phyloP scores from a whole-genome alignment of 2,113 vertebrate species.

The Verasper variegatus region DNA sequence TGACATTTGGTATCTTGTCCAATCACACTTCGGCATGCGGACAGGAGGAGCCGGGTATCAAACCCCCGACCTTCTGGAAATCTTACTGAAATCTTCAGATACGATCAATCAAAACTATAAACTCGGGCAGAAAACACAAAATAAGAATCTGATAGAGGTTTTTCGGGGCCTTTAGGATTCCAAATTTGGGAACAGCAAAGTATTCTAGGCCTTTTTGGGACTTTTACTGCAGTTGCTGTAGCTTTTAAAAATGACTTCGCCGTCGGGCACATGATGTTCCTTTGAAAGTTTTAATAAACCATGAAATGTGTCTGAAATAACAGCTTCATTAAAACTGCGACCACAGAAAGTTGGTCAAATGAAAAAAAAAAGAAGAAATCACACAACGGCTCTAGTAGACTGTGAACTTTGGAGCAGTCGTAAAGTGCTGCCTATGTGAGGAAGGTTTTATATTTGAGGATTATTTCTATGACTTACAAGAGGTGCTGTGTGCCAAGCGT shows the following conservation, averaged over 20 bases:
- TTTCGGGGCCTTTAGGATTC: not conserved
- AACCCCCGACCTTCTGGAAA: no score
- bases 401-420: conserved; percentile 2
- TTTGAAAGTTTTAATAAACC: not conserved
- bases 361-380: not conserved
- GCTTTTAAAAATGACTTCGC: not conserved
- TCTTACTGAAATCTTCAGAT: no score
- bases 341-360: conserved; percentile 7
- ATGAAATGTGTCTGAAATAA: conserved; percentile 3
- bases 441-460: not conserved
- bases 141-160: not conserved
- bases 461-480: not conserved
- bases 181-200: not conserved
- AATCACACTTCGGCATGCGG: no score
- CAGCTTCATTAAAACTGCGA: not conserved
- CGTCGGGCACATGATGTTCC: not conserved
- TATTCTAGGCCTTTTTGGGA: not conserved
- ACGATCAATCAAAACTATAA: no score
- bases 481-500: not conserved
- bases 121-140: not conserved
- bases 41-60: no score
- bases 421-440: not conserved
- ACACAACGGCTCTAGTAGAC: not conserved
- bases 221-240: not conserved
- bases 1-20: no score